Conservation (phyloP, 1,140 invertebrate genomes). For the Macrotrachela quadricornifera region DNA sequence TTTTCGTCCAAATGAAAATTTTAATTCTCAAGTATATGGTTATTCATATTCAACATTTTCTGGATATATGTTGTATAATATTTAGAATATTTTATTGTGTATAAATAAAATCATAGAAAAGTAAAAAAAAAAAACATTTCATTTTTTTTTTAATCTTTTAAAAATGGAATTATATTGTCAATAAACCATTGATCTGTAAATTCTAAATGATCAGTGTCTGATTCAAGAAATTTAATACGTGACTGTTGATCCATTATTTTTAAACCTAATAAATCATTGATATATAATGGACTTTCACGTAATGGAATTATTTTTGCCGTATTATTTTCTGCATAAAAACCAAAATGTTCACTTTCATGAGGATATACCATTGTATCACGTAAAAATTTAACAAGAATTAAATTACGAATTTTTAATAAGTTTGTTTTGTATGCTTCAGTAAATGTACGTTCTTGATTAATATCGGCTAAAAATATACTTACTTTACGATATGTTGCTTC, state of each 20-base stretch:
- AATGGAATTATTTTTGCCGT: too few relatives aligned
- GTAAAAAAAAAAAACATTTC: too few relatives aligned
- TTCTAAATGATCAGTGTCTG: constrained; percentile 61
- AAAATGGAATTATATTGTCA: constrained; percentile 38
- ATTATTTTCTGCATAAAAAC: too few relatives aligned
- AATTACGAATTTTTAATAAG: constrained; percentile 52
- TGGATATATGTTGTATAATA: too few relatives aligned
- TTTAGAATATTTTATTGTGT: too few relatives aligned
- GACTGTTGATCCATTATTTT: constrained; percentile 47
- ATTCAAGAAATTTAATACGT: constrained; percentile 52
- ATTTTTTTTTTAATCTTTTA: too few relatives aligned
- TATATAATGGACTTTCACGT: constrained; percentile 14
- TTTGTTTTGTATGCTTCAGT: constrained; percentile 41
- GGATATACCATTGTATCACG: constrained; percentile 79
- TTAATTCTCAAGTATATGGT: too few relatives aligned
- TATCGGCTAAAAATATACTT: constrained; percentile 75
- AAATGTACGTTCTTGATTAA: constrained; percentile 59
- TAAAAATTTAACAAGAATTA: constrained; percentile 75
- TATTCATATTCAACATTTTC: too few relatives aligned
- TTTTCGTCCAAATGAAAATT: too few relatives aligned
- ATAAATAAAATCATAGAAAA: too few relatives aligned
- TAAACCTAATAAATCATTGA: constrained; percentile 65
- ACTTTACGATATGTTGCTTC: constrained; percentile 37
- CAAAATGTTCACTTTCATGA: constrained; percentile 43
- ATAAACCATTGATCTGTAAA: constrained; percentile 65